Base-by-base conservation (phyloP, 2,888 invertebrate genomes). In the Alviniconcha strummeri region DNA sequence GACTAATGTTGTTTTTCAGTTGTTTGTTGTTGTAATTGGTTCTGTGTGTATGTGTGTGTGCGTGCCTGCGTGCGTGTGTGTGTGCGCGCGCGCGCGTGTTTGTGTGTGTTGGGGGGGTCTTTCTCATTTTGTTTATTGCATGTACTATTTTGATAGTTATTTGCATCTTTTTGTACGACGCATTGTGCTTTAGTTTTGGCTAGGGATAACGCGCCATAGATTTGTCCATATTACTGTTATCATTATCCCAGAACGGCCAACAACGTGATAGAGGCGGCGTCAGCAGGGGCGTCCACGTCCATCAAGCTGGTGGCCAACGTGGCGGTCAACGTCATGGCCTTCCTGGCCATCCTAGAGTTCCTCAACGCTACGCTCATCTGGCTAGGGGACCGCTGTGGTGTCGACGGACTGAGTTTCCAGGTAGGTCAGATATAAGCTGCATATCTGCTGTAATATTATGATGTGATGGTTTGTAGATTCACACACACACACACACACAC, bases 251-350 rank as follows among this genome's bases (percentile, higher is more conserved):
- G 98, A 79, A 94, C 96, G 88, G 97, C 98, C 91, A 95, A 96
- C 5, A 98, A 98, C 82, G 95, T 97, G 0, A 94, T 99, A 55
- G 98, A 99, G 89, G 99, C 99, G 0, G 98, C 98, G 0, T 96
- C 97, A 0, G 96, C 97, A 90, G 99, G 99, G 0, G 98, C 98
- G 0, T 95, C 96, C 19, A 96, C 96, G 89, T 98, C 97, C 2
- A 96, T 97, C 5, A 95, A 96, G 0, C 95, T 99, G 4, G 96
- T 99, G 15, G 95, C 97, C 13, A 97, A 97, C 87, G 97, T 99
- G 85, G 95, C 97, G 9, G 97, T 98, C 13, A 98, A 98, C 91
- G 95, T 99, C n/a, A 96, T 99, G 0, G 98, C 98, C 0, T 98
- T 98, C 91, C 96, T 99, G 0, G 96, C 98, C 0, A 96, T 98